Evolutionary conservation across 2,888 invertebrate genomes (phyloP), one percentile per base, ranked within the genome.

Genomic region (Oxyscelio sp.): DNA sequence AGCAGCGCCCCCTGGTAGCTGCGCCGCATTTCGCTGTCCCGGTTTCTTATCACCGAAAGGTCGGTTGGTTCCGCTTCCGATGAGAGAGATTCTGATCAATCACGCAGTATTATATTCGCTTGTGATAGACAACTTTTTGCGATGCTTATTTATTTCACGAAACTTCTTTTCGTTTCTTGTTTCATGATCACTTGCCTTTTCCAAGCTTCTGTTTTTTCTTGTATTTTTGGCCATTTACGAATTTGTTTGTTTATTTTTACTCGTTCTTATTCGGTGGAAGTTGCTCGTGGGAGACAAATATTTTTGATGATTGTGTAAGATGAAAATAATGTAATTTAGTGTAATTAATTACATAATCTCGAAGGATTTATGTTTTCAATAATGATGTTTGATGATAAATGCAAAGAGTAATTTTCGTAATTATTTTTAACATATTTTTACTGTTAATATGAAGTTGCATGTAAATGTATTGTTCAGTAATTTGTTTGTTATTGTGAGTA

Each of bases 21-120:
- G 40, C 21, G 24, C 19, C 54, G 66, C 38, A 40, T 66, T 66
- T 66, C 65, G 15, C 22, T 24, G 27, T 27, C 38, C 31, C 75
- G 45, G 63, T 56, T 54, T 65, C 22, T 52, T 65, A 21, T 63
- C 56, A 59, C 24, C 61, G 73, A 68, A 45, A 58, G 74, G 58
- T 65, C 68, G 81, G 65, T 77, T 59, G 77, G 77, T 82, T 71
- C 52, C 71, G 77, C 70, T 74, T 75, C 66, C 77, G 83, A 83
- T 61, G 81, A 81, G 81, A 75, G 73, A 81, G 63, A 75, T 82
- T 78, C 68, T 54, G 78, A 83, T 52, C 65, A 82, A 65, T 77
- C 73, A 54, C 73, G 83, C 83, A 83, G 83, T 83, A 83, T 83
- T 83, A 78, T 78, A 61, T 74, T 74, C 38, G 78, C 78, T 83